Evolutionary conservation across 92 coral and sea anemone genomes (phyloP), one percentile per base, ranked within the genome.

Genomic region (Epizoanthus rinbou): DNA sequence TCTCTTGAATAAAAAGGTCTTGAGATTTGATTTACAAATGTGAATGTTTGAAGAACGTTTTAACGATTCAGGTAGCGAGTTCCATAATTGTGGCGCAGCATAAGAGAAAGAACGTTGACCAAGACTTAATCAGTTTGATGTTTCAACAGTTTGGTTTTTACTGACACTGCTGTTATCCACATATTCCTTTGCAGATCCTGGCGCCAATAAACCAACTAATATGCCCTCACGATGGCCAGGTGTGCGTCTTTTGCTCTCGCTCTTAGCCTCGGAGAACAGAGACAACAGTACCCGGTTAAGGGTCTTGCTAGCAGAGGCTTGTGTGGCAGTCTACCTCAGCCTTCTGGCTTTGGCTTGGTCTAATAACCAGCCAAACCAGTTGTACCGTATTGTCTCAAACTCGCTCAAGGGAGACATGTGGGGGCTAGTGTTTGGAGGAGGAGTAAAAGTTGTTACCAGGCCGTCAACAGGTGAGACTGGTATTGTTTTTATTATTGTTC

Each of bases 371-470:
- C 95, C 99, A 45, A 94, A 94, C 62, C 98, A 94, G 79, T 81
- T 97, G 53, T 97, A 90, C 64, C 81, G 98, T 52, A 87, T 97
- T 75, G 93, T 97, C 39, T 80, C 79, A 43, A 94, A 97, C 89
- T 83, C 92, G 11, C 92, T 94, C 16, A 94, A 89, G 86, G 85
- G 95, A 7, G 95, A 90, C 18, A 83, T 97, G 90, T 97, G 99
- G 99, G 99, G 99, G 9, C 80, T 85, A 87, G 95, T 91, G 87
- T 97, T 97, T 68, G 99, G 99, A 35, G 99, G 99, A 15, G 98
- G 99, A 14, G 91, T 89, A 6, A 90, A 93, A 73, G 93, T 87
- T 22, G 76, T 89, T 5, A 78, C 87, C 28, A 86, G 73, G 59
- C 86, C 86, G 33, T 79, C 86, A 19, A 23, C 85, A 53, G 97